Percentiles rank a stretch among this genome's conserved stretches.
phyloP scores from a whole-genome alignment of 2,113 vertebrate species.

The Oncorhynchus tshawytscha region DNA sequence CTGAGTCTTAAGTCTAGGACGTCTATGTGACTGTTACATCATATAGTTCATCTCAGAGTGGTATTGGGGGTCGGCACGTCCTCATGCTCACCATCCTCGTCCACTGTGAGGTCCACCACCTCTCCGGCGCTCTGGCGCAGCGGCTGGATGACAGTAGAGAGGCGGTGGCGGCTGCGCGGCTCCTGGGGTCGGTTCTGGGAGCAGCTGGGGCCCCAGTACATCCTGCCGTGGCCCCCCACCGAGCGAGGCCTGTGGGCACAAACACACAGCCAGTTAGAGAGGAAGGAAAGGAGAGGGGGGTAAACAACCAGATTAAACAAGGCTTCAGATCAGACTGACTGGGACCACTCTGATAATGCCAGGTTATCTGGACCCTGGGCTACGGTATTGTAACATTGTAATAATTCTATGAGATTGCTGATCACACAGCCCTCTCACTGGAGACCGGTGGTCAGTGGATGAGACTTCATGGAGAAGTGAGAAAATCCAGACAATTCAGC shows the following conservation, averaged over 20 bases:
- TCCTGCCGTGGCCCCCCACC: conserved; percentile 81
- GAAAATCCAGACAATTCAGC: too few relatives aligned
- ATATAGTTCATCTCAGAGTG: neutral
- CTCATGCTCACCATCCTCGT: conserved; percentile 87
- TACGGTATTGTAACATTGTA: too few relatives aligned
- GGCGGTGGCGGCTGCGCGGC: conserved; percentile 82
- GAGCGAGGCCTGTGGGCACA: conserved; percentile 82
- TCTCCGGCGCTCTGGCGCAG: conserved; percentile 90
- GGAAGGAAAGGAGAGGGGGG: neutral
- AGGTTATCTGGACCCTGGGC: too few relatives aligned
- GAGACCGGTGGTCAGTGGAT: too few relatives aligned
- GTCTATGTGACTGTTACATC: too few relatives aligned
- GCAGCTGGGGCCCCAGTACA: conserved; percentile 87
- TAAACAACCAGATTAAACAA: neutral
- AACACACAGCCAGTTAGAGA: neutral
- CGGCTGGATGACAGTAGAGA: conserved; percentile 97
- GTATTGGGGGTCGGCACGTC: neutral
- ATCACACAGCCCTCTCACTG: too few relatives aligned
- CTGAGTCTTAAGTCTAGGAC: neutral
- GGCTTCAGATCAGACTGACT: too few relatives aligned
- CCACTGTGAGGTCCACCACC: conserved; percentile 97
- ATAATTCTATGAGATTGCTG: too few relatives aligned
- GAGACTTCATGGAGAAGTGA: too few relatives aligned
- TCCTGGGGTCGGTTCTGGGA: conserved; percentile 86
- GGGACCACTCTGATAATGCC: too few relatives aligned